Percentiles rank a stretch among this genome's conserved stretches.
phyloP scores from a whole-genome alignment of 2,797 vertebrate species.

The Eleutherodactylus coqui region DNA sequence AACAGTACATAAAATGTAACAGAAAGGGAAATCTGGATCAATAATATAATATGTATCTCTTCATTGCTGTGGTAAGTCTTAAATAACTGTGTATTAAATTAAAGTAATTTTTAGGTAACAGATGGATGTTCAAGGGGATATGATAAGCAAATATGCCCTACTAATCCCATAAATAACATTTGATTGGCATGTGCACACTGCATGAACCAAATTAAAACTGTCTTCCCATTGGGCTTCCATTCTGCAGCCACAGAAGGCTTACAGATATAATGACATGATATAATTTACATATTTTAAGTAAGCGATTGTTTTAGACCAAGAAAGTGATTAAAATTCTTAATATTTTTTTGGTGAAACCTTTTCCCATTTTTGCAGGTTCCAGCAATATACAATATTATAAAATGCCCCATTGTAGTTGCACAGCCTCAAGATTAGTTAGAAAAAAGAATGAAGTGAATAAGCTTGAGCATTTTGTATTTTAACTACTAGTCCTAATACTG shows the following conservation, averaged over 20 bases:
- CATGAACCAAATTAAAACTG: slow-evolving; percentile 59
- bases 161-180: slow-evolving; percentile 53
- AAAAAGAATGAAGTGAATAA: not conserved
- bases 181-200: slow-evolving; percentile 59
- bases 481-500: slow-evolving; percentile 5
- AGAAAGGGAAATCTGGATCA: not conserved
- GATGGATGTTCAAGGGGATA: slow-evolving; percentile 58
- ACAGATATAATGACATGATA: slow-evolving; percentile 20
- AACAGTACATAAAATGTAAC: too few relatives aligned
- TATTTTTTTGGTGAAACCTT: not conserved
- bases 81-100: slow-evolving; percentile 9
- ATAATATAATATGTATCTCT: not conserved
- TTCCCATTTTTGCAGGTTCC: not conserved
- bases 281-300: slow-evolving; percentile 31
- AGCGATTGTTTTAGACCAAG: slow-evolving; percentile 12
- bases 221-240: slow-evolving; percentile 56
- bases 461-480: not conserved
- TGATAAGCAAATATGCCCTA: slow-evolving; percentile 46
- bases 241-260: slow-evolving; percentile 34
- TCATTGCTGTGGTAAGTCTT: not conserved
- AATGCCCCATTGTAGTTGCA: not conserved
- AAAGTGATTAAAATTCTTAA: not conserved
- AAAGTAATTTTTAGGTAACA: slow-evolving; percentile 53
- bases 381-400: not conserved
- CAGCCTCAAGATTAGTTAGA: not conserved